Evolutionary conservation across 2,888 invertebrate genomes (phyloP).

Genomic region (Cryptophagus acutangulus): DNA sequence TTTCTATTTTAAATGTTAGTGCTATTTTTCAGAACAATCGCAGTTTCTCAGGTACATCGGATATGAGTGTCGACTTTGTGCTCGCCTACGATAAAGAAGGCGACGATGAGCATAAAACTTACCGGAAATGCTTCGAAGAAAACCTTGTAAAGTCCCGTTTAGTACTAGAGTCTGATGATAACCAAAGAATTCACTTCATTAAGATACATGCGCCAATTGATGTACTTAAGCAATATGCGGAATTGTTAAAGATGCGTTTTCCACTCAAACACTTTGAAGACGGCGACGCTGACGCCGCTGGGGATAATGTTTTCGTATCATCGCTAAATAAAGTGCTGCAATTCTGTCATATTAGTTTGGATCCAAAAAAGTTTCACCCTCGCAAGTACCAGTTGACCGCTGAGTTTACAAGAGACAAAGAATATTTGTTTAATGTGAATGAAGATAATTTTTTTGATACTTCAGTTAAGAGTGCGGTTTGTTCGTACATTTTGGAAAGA

Average conservation of each 20-base stretch:
- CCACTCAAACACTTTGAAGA: slow-evolving; percentile 52
- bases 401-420: slow-evolving; percentile 65
- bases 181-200: slow-evolving; percentile 61
- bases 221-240: slow-evolving; percentile 67
- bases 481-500: slow-evolving; percentile 70
- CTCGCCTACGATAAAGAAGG: slow-evolving; percentile 52
- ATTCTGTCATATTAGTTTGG: slow-evolving; percentile 53
- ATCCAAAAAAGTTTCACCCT: slow-evolving; percentile 58
- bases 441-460: slow-evolving; percentile 65
- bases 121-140: slow-evolving; percentile 56
- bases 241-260: slow-evolving; percentile 71
- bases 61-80: slow-evolving; percentile 57
- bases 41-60: slow-evolving; percentile 50
- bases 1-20: neutral
- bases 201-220: slow-evolving; percentile 71
- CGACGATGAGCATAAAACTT: slow-evolving; percentile 43
- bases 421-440: slow-evolving; percentile 66
- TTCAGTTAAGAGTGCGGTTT: slow-evolving; percentile 61
- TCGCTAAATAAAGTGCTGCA: slow-evolving; percentile 48
- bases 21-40: neutral
- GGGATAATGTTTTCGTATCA: slow-evolving; percentile 27
- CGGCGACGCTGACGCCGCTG: slow-evolving; percentile 22
- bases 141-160: slow-evolving; percentile 60
- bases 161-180: slow-evolving; percentile 57
- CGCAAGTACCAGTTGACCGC: slow-evolving; percentile 61